Evolutionary conservation across 1,140 invertebrate genomes (phyloP).

Genomic region (Zophobas atratus): DNA sequence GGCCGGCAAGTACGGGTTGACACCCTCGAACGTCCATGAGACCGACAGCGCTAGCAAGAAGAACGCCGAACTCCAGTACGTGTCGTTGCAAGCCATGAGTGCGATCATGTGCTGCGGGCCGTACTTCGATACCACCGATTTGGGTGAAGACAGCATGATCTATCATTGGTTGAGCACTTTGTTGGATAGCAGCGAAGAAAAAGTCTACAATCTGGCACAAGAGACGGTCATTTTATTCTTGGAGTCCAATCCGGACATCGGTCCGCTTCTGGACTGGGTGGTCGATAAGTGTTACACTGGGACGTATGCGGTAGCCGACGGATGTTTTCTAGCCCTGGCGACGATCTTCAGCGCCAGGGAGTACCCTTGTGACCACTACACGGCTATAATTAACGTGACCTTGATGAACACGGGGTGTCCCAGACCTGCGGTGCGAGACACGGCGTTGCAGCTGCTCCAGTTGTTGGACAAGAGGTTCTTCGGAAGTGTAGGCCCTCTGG

Average conservation of each 20-base stretch:
- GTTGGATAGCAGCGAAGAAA: constrained; percentile 89
- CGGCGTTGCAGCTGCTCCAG: constrained; percentile 94
- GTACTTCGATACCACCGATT: constrained; percentile 88
- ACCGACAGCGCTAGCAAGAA: constrained; percentile 64
- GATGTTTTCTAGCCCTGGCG: constrained; percentile 95
- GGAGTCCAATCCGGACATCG: constrained; percentile 97
- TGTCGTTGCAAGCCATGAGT: constrained; percentile 91
- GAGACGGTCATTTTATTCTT: constrained; percentile 95
- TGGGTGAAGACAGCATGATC: constrained; percentile 92
- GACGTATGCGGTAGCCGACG: constrained; percentile 89
- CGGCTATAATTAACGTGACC: constrained; percentile 97
- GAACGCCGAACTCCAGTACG: constrained; percentile 79
- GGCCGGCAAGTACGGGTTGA: constrained; percentile 86
- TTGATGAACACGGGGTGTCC: constrained; percentile 96
- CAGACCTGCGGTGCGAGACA: constrained; percentile 91
- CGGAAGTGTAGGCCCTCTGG: constrained; percentile 81
- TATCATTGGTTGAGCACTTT: constrained; percentile 96
- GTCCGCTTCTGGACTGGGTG: constrained; percentile 95
- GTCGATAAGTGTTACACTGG: constrained; percentile 98
- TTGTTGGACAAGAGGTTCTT: constrained; percentile 96
- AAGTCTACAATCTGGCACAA: constrained; percentile 90
- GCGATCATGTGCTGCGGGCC: constrained; percentile 95
- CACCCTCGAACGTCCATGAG: constrained; percentile 57
- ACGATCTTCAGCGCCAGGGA: constrained; percentile 97
- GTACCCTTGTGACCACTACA: constrained; percentile 99